Evolutionary conservation across 2,888 invertebrate species (phyloP), one percentile per base, ranked within the genome.

Genomic region (Cataglyphis altisquamis): DNA sequence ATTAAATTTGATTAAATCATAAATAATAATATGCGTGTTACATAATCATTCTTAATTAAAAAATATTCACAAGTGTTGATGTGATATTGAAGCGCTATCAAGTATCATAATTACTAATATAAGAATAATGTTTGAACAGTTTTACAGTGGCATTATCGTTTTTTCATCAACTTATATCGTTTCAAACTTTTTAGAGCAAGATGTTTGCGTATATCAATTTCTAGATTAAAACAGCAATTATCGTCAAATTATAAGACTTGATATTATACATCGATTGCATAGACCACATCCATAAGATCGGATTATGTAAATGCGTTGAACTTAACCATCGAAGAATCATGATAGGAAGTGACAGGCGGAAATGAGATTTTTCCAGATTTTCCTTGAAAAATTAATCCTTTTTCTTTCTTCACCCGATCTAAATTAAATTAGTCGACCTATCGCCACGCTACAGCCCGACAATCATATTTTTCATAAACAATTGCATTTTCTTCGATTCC

Each of bases 271-370:
- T 83, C 81, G 83, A 70, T 64, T 70, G 32, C 32, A 18, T 63
- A 45, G 45, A 29, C 70, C 29, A 39, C 39, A 70, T 36, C 70
- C 21, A 25, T 63, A 64, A 21, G 41, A 64, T 80, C 41, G 5
- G 45, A 77, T 84, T 82, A 80, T 70, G 85, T 60, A 78, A 73
- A 84, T 84, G 18, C 57, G 5, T 62, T 80, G 29, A 74, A 52
- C 36, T 18, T 29, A 18, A 73, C 18, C 41, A 45, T 70, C 48
- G 62, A 45, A 36, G 62, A 82, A 70, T 83, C 25, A 29, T 5
- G 36, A 75, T 64, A 67, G 67, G 41, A 64, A 48, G 66, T 41
- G 67, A 73, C 39, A 72, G 45, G 45, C 45, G 55, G 36, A 80
- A 72, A 62, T 48, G 67, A 82, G 68, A 62, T 83, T 87, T 62